Evolutionary conservation across 2,113 vertebrate species (phyloP).

Genomic region (Cyphomyrus discorhynchus): DNA sequence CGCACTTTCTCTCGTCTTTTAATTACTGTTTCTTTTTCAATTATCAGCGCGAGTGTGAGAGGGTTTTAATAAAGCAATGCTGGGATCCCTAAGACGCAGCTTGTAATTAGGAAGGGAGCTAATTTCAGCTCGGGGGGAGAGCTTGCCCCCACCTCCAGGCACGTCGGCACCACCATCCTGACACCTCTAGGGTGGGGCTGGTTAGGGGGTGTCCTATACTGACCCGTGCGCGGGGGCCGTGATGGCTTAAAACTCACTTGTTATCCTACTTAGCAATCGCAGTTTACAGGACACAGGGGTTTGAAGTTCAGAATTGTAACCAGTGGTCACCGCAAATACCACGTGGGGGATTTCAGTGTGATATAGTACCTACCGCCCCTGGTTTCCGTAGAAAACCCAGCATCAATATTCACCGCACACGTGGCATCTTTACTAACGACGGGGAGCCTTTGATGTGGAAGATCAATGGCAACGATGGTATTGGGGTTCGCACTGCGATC

Average conservation of each 20-base stretch:
- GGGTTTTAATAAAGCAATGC: constrained; percentile 52
- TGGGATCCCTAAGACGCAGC: constrained; percentile 49
- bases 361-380: no score
- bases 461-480: not conserved
- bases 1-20: constrained; percentile 42
- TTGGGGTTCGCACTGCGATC: not conserved
- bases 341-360: not conserved
- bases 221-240: not conserved
- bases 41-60: constrained; percentile 45
- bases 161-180: not conserved
- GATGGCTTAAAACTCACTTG: not conserved
- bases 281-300: not conserved
- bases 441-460: not conserved
- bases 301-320: not conserved
- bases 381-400: not conserved
- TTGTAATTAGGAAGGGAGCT: constrained; percentile 49
- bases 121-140: constrained; percentile 53
- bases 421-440: not conserved
- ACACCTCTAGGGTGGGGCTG: not conserved
- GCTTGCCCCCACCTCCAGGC: not conserved
- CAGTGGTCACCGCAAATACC: not conserved
- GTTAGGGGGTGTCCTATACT: not conserved
- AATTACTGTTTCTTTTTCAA: constrained; percentile 50
- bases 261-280: not conserved
- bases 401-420: constrained; percentile 1